Base-by-base conservation (phyloP, 2,888 invertebrate genomes). In the Plagodis pulveraria region DNA sequence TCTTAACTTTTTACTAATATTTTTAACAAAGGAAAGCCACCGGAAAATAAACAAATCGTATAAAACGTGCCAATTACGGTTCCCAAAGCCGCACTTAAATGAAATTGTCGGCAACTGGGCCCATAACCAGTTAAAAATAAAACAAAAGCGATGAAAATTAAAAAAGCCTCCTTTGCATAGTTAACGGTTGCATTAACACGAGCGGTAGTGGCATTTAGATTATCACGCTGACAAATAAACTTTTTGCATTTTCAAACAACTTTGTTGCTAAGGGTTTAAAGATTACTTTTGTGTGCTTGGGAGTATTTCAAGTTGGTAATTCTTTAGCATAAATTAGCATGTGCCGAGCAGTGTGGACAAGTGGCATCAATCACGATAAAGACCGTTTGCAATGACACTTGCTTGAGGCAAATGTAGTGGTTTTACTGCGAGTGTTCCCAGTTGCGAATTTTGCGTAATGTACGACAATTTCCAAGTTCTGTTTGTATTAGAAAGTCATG, bases 281-380 rank as follows among this genome's bases (percentile, higher is more conserved):
- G 58, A 63, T 54, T 11, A 5, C 22, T 56, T 56, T 52, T 34
- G 34, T 8, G 6, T 44, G 43, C 12, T 50, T 53, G 12, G 6
- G 0, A 5, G 8, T 10, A 5, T 6, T 0, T 8, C 6, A 34
- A 9, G 47, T 49, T 58, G 12, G 41, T 58, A 35, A 12, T 58
- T 45, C 55, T 71, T 72, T 70, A 60, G 71, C 69, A 74, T 74
- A 71, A 74, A 76, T 74, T 76, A 72, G 71, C 74, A 74, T 71
- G 72, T 71, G 71, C 65, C 66, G 68, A 73, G 71, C 69, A 48
- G 66, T 63, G 68, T 69, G 67, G 74, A 71, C 73, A 75, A 65
- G 75, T 57, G 58, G 70, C 73, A 76, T 76, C 76, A 76, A 76
- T 77, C 76, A 76, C 65, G 72, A 72, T 76, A 76, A 77, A 74